These are phyloP conservation scores for Nycticryphes semicollaris DNA, from an alignment of 2,113 vertebrate genomes.

Conservation along the genomic window DNA sequence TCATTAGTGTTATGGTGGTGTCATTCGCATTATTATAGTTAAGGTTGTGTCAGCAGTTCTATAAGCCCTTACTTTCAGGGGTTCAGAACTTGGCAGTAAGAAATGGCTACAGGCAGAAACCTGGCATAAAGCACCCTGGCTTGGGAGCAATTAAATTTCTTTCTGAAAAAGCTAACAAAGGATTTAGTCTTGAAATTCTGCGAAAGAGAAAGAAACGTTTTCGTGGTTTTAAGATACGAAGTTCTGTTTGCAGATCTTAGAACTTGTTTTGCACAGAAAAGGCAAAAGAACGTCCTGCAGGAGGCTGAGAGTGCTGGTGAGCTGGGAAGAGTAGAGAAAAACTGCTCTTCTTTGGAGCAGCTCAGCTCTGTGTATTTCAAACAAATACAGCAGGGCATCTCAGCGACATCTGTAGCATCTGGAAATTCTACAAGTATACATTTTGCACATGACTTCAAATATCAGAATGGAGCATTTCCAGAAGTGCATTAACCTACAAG, in stretches of 20 bases:
- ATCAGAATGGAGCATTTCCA: not conserved
- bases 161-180: constrained; percentile 33
- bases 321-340: not conserved
- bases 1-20: constrained; percentile 75
- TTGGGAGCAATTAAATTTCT: constrained; percentile 26
- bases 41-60: constrained; percentile 73
- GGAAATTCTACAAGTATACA: not conserved
- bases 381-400: not conserved
- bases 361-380: not conserved
- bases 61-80: constrained; percentile 53
- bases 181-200: not conserved
- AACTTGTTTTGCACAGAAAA: not conserved
- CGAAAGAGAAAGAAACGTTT: not conserved
- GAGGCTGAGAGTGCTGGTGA: not conserved
- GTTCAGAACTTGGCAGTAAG: constrained; percentile 67
- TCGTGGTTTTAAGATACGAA: not conserved
- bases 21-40: constrained; percentile 62
- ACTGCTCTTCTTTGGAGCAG: not conserved
- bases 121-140: constrained; percentile 22
- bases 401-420: not conserved
- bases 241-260: not conserved
- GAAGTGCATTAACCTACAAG: not conserved
- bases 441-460: not conserved
- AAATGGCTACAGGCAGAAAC: constrained; percentile 51
- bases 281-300: not conserved